Evolutionary conservation across 2,113 vertebrate species (phyloP), one percentile per base, ranked within the genome.

Genomic region (Strix aluco): DNA sequence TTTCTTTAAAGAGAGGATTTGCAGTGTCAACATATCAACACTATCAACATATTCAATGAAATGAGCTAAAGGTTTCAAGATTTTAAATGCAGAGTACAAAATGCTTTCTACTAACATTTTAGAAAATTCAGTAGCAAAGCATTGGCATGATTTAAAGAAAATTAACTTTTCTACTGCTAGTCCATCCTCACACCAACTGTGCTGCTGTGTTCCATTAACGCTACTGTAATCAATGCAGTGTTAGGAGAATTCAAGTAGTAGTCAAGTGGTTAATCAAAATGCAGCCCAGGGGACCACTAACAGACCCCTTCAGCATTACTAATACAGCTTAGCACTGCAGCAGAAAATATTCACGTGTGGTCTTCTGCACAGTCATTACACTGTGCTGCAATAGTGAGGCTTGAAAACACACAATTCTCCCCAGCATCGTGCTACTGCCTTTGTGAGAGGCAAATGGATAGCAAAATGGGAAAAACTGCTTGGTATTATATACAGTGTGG

Each of bases 231-330:
- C 89, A 95, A 95, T 94, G 78, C 78, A 75, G 88, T 34, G 71
- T 69, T 96, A 74, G 90, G 51, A 95, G 75, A 94, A 92, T 89
- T 96, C 90, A 95, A 94, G 77, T 14, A 94, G 91, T 57, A 95
- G 83, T 86, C 78, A 93, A 94, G 88, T 89, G 66, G 69, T 95
- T 96, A 89, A 97, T 96, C 91, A 95, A 88, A 90, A 95, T 86
- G 57, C 80, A 91, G 90, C 95, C 86, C 91, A 79, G 70, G 89
- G 73, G 95, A 96, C 47, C 88, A 92, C 84, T 78, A 70, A 90
- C 59, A 92, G 86, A 46, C 85, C 92, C 94, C 46, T 90, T 54
- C 83, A 93, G 83, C 85, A 96, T 86, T 61, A 70, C 66, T 86
- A 75, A 94, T 15, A 77, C 32, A 89, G 75, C 61, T 73, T 86